Percentiles rank a stretch among this genome's conserved stretches.
Conservation (phyloP, 2,113 vertebrate genomes). For the Oreotrochilus melanogaster region DNA sequence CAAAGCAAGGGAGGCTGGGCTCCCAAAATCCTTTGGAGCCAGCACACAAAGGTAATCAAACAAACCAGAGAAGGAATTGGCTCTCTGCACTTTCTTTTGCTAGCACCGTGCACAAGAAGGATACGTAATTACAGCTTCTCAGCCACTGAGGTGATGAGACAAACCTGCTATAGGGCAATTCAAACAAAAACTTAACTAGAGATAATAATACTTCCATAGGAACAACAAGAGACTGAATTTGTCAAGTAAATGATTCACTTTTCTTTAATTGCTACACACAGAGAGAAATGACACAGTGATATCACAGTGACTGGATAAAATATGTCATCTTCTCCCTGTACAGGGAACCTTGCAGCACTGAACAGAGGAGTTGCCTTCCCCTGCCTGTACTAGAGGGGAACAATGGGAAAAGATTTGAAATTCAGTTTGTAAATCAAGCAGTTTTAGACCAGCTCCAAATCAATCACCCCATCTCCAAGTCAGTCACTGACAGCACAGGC, state of each 20-base stretch:
- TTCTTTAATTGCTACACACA: slow-evolving; percentile 29
- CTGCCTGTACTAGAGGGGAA: not conserved
- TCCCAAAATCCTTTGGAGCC: slow-evolving; percentile 34
- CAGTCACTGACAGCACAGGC: not conserved
- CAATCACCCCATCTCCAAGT: not conserved
- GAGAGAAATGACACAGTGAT: slow-evolving; percentile 11
- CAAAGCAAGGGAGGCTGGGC: not conserved
- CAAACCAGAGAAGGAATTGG: not conserved
- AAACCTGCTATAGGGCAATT: slow-evolving; percentile 36
- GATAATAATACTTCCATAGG: not conserved
- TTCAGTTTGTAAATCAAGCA: not conserved
- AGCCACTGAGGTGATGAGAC: not conserved
- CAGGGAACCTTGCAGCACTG: not conserved
- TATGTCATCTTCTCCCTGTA: not conserved
- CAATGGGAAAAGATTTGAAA: not conserved
- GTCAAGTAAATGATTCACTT: slow-evolving; percentile 13
- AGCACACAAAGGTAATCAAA: slow-evolving; percentile 43
- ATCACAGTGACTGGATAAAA: slow-evolving; percentile 15
- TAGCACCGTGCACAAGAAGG: rapidly evolving
- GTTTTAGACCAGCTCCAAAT: not conserved
- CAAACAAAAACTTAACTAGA: slow-evolving; percentile 29
- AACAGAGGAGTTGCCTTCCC: not conserved
- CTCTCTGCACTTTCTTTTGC: slow-evolving; percentile 19
- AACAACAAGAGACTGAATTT: slow-evolving; percentile 41
- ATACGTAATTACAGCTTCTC: slow-evolving; percentile 33